Conservation (phyloP, 2,888 invertebrate genomes). For the Eupsilia transversa region DNA sequence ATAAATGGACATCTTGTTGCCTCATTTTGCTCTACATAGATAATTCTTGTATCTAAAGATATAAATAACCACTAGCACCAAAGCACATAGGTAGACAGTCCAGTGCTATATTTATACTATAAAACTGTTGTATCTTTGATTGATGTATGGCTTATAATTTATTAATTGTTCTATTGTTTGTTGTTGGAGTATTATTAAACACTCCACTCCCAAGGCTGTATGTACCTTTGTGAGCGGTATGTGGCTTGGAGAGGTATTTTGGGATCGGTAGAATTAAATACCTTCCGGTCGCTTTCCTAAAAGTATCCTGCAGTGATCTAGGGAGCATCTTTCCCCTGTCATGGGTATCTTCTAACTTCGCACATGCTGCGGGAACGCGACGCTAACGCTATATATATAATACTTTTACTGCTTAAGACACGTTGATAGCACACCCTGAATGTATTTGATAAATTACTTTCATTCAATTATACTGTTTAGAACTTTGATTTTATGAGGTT, state of each 20-base stretch:
- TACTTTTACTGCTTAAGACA: no score
- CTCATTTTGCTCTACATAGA: no score
- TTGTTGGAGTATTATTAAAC: constrained; percentile 21
- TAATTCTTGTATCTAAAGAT: no score
- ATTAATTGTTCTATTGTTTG: constrained; percentile 24
- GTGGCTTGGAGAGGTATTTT: not conserved
- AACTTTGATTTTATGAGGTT: no score
- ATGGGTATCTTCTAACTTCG: not conserved
- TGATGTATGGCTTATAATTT: constrained; percentile 4
- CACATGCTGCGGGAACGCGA: not conserved
- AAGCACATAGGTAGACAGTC: not conserved
- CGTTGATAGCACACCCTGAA: no score
- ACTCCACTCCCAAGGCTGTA: not conserved
- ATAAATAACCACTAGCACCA: no score
- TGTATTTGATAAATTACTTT: no score
- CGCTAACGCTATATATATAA: not conserved
- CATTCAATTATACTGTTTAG: no score
- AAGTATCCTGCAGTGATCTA: not conserved
- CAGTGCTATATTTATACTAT: not conserved
- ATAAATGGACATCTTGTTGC: no score
- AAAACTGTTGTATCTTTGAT: constrained; percentile 1
- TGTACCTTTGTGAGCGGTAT: not conserved
- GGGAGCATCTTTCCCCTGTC: not conserved
- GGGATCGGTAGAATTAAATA: not conserved
- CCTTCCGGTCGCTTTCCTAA: not conserved